Percentiles rank a stretch among this genome's conserved stretches.
phyloP scores from a whole-genome alignment of 2,797 vertebrate species.

The Peromyscus attwateri region DNA sequence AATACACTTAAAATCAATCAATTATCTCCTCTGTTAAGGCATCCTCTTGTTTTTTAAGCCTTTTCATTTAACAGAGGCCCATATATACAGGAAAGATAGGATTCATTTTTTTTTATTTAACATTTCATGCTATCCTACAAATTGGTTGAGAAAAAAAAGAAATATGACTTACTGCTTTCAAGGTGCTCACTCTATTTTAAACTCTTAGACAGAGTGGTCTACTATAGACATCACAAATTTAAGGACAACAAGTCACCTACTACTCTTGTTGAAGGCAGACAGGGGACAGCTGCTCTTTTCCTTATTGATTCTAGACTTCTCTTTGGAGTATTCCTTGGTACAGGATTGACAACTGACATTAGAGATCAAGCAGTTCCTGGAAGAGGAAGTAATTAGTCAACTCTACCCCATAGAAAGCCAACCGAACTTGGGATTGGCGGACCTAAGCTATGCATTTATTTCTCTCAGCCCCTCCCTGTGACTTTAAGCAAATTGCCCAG shows the following conservation, averaged over 20 bases:
- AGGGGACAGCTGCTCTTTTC: not conserved
- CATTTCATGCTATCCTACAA: not conserved
- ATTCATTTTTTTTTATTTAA: constrained; percentile 51
- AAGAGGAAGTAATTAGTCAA: not conserved
- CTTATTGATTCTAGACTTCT: not conserved
- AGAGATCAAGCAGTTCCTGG: not conserved
- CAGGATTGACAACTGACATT: not conserved
- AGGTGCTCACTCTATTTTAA: not conserved
- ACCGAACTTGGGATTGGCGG: not conserved
- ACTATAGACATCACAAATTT: not conserved
- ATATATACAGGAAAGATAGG: not conserved
- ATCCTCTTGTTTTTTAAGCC: constrained; percentile 64
- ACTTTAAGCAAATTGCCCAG: constrained; percentile 2
- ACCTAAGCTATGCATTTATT: not conserved
- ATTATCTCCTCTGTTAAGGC: constrained; percentile 80
- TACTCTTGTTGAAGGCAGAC: not conserved
- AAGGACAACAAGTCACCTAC: not conserved
- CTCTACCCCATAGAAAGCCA: not conserved
- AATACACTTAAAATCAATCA: constrained; percentile 83
- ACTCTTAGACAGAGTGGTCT: not conserved
- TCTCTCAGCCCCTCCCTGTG: not conserved
- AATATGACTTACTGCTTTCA: not conserved
- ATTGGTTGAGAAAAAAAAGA: constrained; percentile 23
- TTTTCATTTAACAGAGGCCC: constrained; percentile 76
- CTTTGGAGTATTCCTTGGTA: not conserved